These are phyloP conservation scores for Cyphomyrus discorhynchus DNA, from an alignment of 2,113 vertebrate genomes.

Conservation along the genomic window DNA sequence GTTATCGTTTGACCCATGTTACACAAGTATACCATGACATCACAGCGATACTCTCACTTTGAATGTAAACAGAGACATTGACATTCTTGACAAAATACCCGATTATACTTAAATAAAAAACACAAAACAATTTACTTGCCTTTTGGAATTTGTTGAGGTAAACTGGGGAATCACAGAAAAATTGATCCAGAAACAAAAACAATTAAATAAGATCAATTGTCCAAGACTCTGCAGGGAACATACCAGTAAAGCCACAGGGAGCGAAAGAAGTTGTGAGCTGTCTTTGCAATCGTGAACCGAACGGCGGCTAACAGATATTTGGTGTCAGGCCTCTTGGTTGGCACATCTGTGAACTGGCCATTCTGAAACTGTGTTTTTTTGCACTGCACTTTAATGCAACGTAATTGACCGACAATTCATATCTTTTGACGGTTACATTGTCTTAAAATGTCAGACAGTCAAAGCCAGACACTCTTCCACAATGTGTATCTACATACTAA, in stretches of 20 bases:
- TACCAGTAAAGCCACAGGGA: background rate
- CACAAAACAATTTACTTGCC: background rate
- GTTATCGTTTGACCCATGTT: background rate
- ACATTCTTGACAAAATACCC: background rate
- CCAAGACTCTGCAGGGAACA: background rate
- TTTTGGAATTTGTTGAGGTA: background rate
- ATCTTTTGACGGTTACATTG: background rate
- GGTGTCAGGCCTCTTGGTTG: background rate
- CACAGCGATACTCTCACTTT: background rate
- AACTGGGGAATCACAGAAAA: background rate
- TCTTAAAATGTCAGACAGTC: background rate
- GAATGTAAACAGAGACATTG: background rate
- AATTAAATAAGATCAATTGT: background rate
- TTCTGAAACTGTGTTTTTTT: background rate
- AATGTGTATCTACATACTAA: background rate
- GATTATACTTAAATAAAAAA: background rate
- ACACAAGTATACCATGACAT: background rate
- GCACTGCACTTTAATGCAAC: background rate
- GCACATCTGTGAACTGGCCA: background rate
- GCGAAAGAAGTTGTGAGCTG: background rate
- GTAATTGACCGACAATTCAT: background rate
- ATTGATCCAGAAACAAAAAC: background rate
- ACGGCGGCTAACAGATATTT: background rate
- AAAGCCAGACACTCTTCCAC: background rate
- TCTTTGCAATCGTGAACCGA: background rate